Evolutionary conservation across 30 jellyfish, hydroid and myxozoan species (phyloP).

Genomic region (Pseudorhiza aurosa): DNA sequence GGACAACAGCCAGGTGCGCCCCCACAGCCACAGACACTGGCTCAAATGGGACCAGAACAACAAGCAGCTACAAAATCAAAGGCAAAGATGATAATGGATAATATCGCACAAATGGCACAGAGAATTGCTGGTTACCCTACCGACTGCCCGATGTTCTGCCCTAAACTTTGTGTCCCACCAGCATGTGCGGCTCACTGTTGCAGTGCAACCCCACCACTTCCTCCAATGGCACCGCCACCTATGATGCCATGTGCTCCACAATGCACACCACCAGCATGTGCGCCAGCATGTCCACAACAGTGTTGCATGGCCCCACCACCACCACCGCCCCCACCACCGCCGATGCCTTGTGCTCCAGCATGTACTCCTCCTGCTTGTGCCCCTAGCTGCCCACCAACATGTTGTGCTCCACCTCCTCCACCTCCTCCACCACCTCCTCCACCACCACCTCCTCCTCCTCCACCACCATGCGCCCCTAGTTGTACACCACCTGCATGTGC

Average conservation of each 20-base stretch:
- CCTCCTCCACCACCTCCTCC: conserved; percentile 77
- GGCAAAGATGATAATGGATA: conserved; percentile 62
- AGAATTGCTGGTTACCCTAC: conserved; percentile 85
- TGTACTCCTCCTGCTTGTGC: conserved; percentile 82
- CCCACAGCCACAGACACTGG: conserved; percentile 72
- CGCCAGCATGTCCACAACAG: conserved; percentile 57
- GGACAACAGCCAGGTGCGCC: conserved; percentile 52
- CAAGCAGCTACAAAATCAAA: conserved; percentile 83
- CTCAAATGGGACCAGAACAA: conserved; percentile 84
- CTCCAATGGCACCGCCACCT: conserved; percentile 86
- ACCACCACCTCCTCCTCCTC: conserved; percentile 79
- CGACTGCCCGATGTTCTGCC: conserved; percentile 94
- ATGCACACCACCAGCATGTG: conserved; percentile 68
- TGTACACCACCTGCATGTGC: conserved; percentile 88
- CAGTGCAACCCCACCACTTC: conserved; percentile 71
- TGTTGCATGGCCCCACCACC: conserved; percentile 71
- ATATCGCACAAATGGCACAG: conserved; percentile 69
- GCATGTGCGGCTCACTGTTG: conserved; percentile 91
- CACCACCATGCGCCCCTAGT: conserved; percentile 65
- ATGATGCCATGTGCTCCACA: conserved; percentile 66
- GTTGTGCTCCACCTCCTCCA: conserved; percentile 81
- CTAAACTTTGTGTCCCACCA: conserved; percentile 90
- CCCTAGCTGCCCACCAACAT: conserved; percentile 71
- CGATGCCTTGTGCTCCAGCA: conserved; percentile 65
- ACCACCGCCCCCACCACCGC: conserved; percentile 86